phyloP scores from a whole-genome alignment of 2,797 vertebrate genomes.

The Cyprinodon diabolis region DNA sequence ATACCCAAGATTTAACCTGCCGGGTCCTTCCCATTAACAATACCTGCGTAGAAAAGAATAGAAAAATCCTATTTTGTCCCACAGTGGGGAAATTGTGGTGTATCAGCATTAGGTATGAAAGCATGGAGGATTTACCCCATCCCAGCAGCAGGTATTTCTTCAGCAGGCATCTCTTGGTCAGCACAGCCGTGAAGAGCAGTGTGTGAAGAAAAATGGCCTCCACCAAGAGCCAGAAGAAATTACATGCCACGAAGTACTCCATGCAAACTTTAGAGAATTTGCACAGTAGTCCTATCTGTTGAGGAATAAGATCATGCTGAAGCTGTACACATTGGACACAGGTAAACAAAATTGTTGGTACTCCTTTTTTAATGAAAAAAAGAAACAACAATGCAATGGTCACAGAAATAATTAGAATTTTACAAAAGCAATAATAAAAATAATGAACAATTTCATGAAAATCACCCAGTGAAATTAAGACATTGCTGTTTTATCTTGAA shows the following conservation, averaged over 20 bases:
- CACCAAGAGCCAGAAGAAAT: constrained; percentile 93
- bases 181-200: constrained; percentile 86
- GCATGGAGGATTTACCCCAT: constrained; percentile 85
- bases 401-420: not conserved
- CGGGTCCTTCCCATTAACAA: not conserved
- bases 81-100: too few relatives aligned
- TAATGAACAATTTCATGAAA: too few relatives aligned
- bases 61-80: too few relatives aligned
- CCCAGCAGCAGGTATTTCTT: constrained; percentile 90
- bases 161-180: constrained; percentile 86
- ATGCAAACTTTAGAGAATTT: constrained; percentile 86
- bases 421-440: too few relatives aligned
- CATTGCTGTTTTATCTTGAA: too few relatives aligned
- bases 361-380: too few relatives aligned
- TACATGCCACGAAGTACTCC: constrained; percentile 93
- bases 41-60: too few relatives aligned
- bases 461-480: too few relatives aligned
- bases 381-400: too few relatives aligned
- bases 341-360: not conserved
- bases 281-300: constrained; percentile 84
- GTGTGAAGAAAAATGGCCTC: constrained; percentile 94
- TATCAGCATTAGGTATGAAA: too few relatives aligned
- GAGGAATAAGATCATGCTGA: not conserved
- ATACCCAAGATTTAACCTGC: not conserved
- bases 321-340: not conserved